phyloP scores from a whole-genome alignment of 2,797 vertebrate genomes.

The Paratrypauchen microcephalus region DNA sequence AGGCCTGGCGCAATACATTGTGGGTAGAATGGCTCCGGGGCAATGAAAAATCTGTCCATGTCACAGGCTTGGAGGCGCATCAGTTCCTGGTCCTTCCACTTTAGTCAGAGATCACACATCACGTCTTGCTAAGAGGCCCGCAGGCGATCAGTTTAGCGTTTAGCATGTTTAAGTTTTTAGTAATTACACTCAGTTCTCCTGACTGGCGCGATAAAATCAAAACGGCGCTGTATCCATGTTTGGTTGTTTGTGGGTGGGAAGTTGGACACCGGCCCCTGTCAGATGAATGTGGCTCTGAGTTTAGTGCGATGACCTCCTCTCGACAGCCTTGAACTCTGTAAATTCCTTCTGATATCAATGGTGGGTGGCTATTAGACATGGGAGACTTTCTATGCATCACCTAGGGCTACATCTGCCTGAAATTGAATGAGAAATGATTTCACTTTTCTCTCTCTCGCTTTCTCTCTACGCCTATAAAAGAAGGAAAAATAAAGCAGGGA shows the following conservation, averaged over 20 bases:
- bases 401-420: constrained; percentile 79
- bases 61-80: constrained; percentile 77
- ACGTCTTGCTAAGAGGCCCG: constrained; percentile 49
- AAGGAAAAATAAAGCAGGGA: constrained; percentile 48
- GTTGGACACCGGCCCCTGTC: constrained; percentile 78
- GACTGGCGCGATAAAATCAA: constrained; percentile 77
- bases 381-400: constrained; percentile 78
- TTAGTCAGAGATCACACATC: constrained; percentile 70
- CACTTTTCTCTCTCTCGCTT: constrained; percentile 59
- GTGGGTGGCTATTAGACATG: constrained; percentile 81
- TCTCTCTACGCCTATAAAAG: constrained; percentile 55
- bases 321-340: constrained; percentile 78
- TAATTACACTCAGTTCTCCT: constrained; percentile 74
- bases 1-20: constrained; percentile 67
- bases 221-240: constrained; percentile 55
- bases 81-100: constrained; percentile 76
- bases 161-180: constrained; percentile 80
- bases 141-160: constrained; percentile 65
- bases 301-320: constrained; percentile 77
- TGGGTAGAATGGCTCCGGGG: constrained; percentile 76
- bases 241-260: constrained; percentile 69
- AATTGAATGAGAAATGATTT: constrained; percentile 78
- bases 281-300: constrained; percentile 75
- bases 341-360: constrained; percentile 81
- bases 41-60: constrained; percentile 71